Conservation (phyloP, 2,888 invertebrate genomes). For the Spodoptera exigua region DNA sequence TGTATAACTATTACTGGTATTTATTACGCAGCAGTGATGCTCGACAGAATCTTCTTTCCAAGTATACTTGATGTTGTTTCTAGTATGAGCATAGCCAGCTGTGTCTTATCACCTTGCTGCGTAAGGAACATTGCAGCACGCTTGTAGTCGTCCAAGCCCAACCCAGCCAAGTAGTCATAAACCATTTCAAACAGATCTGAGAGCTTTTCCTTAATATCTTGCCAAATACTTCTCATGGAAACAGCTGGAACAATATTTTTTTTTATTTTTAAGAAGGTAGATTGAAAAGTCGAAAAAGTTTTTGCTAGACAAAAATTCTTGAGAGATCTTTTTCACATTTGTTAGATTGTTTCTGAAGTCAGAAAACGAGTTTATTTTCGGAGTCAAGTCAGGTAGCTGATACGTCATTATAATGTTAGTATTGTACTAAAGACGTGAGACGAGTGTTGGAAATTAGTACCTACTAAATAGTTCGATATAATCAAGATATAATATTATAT, state of each 20-base stretch:
- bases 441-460: too few species aligned
- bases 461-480: too few species aligned
- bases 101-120: constrained; percentile 60
- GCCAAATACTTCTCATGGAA: constrained; percentile 82
- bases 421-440: too few species aligned
- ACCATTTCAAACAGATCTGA: constrained; percentile 79
- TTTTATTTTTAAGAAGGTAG: constrained; percentile 5
- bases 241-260: constrained; percentile 67
- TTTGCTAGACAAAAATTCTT: too few species aligned
- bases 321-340: too few species aligned
- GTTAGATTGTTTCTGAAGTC: too few species aligned
- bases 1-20: background rate
- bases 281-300: too few species aligned
- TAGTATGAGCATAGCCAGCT: constrained; percentile 76
- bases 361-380: too few species aligned
- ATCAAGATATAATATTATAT: too few species aligned
- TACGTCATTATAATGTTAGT: too few species aligned
- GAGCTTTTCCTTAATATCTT: constrained; percentile 74
- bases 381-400: too few species aligned
- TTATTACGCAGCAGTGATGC: constrained; percentile 62
- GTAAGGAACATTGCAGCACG: constrained; percentile 72
- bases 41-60: constrained; percentile 79
- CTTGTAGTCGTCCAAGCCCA: constrained; percentile 79
- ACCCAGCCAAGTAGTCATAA: constrained; percentile 80
- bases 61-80: constrained; percentile 72